Base-by-base conservation (phyloP, 2,888 invertebrate species). In the Octodonta nipae region DNA sequence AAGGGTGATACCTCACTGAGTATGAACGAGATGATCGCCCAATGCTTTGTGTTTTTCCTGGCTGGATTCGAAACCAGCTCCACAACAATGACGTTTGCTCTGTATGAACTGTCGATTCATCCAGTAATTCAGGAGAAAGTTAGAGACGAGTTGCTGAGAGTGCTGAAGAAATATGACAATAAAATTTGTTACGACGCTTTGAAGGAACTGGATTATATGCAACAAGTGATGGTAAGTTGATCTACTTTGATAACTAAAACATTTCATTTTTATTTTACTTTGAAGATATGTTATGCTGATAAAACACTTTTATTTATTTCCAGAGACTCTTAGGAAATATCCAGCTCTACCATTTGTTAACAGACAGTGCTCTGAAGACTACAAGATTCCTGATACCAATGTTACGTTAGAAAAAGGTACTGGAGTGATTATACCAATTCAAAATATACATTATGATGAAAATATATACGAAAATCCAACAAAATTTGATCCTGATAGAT, bases 31-130 rank as follows among this genome's bases (percentile, higher is more conserved):
- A 36, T 44, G 5, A 37, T 38, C 2, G 47, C 46, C 5, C 47
- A 49, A 27, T 30, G 43, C 28, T 42, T 45, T 16, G 28, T 47
- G 7, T 47, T 47, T 30, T 47, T 47, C 26, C 16, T 36, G 5
- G 47, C 47, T 6, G 46, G 47, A 8, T 47, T 42, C 30, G 47
- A 47, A 35, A 47, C 47, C 2, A 46, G 46, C 27, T 40, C 47
- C 2, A 43, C 46, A 0, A 44, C 47, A 5, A 46, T 45, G 46
- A 42, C 45, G 6, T 47, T 45, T 17, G 39, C 37, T 5, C 31
- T 47, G 11, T 45, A 38, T 22, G 37, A 44, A 33, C 33, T 47
- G 15, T 33, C 41, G 5, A 28, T 17, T 3, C 34, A 45, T 25
- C 41, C 32, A 4, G 38, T 41, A 4, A 32, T 46, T 12, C 47